Base-by-base conservation (phyloP, 1,140 invertebrate genomes). In the Copidosoma floridanum region DNA sequence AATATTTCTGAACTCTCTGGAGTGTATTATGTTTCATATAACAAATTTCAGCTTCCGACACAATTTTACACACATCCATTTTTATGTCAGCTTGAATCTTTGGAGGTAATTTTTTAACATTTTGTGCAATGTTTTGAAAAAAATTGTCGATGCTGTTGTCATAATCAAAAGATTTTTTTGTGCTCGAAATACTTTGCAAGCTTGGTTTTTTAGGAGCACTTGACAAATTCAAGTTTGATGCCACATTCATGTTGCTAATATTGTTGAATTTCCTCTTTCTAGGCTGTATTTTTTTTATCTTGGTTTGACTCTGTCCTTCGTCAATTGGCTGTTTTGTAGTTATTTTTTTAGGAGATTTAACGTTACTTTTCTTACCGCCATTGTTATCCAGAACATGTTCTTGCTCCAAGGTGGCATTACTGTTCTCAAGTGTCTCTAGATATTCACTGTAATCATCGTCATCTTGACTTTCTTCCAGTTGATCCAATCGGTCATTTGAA, bases 391-490 rank as follows among this genome's bases (percentile, higher is more conserved):
- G n/a, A n/a, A 53, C 11, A 14, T 59, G 29, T 35, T 11, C 43
- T 18, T 61, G 59, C 7, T 65, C 61, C 20, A 67, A 50, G 41
- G 24, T 61, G 11, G 18, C 48, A 53, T 67, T 26, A 8, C 29
- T 32, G 54, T 71, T 68, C 62, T 73, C 69, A 0, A 75, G 32
- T 43, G 78, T 64, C 56, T 79, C 77, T 4, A 79, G 57, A 46
- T 77, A 80, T 61, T 79, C 78, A 16, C 60, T 74, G n/a, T 77
- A 80, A 59, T 78, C 71, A 21, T 79, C 77, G 32, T 78, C 76
- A 16, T 67, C 71, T 26, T 66, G 67, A 44, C 52, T 52, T 53
- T 79, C 73, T 35, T 81, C 77, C 5, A 81, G 53, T 61, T 81
- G 79, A 40, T 79, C 74, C 37, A 79, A 52, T 0, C 79, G 64